Percentiles rank a stretch among this genome's conserved stretches.
Conservation (phyloP, 1,140 invertebrate species). For the Zaprionus camerounensis region DNA sequence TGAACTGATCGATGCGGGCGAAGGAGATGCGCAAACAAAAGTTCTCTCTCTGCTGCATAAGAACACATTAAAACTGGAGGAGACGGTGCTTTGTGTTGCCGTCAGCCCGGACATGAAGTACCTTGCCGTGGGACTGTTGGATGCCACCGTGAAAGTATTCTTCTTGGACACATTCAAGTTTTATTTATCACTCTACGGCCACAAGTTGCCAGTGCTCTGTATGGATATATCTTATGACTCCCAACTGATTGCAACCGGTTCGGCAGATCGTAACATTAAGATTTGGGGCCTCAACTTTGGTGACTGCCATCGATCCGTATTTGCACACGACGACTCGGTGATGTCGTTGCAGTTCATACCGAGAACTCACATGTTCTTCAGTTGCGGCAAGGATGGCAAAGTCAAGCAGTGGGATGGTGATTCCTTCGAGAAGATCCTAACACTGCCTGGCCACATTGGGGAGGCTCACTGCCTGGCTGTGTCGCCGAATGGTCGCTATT, state of each 20-base stretch:
- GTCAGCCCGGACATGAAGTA: slow-evolving; percentile 94
- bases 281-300: slow-evolving; percentile 99
- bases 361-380: slow-evolving; percentile 97
- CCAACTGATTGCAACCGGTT: slow-evolving; percentile 95
- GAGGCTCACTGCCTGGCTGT: slow-evolving; percentile 91
- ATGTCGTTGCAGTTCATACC: slow-evolving; percentile 95
- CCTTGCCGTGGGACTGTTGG: slow-evolving; percentile 94
- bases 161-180: slow-evolving; percentile 98
- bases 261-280: slow-evolving; percentile 97
- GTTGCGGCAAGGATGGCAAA: slow-evolving; percentile 95
- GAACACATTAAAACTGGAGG: slow-evolving; percentile 93
- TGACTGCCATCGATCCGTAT: slow-evolving; percentile 95
- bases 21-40: slow-evolving; percentile 82
- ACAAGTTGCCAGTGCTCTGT: slow-evolving; percentile 96
- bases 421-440: slow-evolving; percentile 95
- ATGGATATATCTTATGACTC: slow-evolving; percentile 98
- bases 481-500: slow-evolving; percentile 91
- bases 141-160: slow-evolving; percentile 98
- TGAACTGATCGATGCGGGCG: slow-evolving; percentile 88
- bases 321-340: slow-evolving; percentile 97
- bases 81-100: slow-evolving; percentile 92
- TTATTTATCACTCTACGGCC: slow-evolving; percentile 97
- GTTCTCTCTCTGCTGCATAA: slow-evolving; percentile 92
- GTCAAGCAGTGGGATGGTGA: slow-evolving; percentile 99
- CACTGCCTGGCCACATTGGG: slow-evolving; percentile 92